Evolutionary conservation across 2,888 invertebrate genomes (phyloP), one percentile per base, ranked within the genome.

Genomic region (Mylabris sibirica): DNA sequence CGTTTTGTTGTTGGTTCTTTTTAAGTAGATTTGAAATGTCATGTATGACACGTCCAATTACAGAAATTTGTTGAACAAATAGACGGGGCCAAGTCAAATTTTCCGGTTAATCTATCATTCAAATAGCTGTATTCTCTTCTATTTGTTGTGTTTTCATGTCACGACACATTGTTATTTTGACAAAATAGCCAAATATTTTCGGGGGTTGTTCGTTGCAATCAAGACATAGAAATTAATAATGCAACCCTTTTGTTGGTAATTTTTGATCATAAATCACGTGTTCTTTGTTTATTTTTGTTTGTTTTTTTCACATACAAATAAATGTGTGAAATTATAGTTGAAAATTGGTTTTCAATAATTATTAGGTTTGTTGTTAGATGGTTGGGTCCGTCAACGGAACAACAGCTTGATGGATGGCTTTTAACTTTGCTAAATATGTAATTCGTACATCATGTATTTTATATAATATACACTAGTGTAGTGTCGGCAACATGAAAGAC

Each of bases 401-500:
- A 49, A 11, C 4, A 20, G 20, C 11, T 49, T 65, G 66, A 65
- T 63, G 66, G 66, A 69, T 67, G 71, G 68, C 63, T 59, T 26
- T 69, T 60, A 26, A 53, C 49, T 66, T 66, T 24, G 66, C 64
- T 67, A 70, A 67, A 71, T 68, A 68, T 68, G 64, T 68, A 63
- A 68, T 68, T 70, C 60, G 63, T 65, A 64, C 66, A 38, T 30
- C 30, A 30, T 30, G 30, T 30, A n/a, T n/a, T n/a, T n/a, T n/a
- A n/a, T 30, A 30, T 38, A 38, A 63, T 38, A 35, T 22, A 9
- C 17, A 22, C 24, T 59, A 30, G 30, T 3, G 30, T 41, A 8
- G 12, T 59, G 41, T 38, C 74, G 72, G 76, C 75, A 63, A 76
- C 76, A 79, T 79, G 74, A 80, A 79, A 79, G 78, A 62, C 65